Percentiles rank a stretch among this genome's conserved stretches.
Evolutionary conservation across 2,113 vertebrate species (phyloP).

Genomic region (Callorhinus ursinus): DNA sequence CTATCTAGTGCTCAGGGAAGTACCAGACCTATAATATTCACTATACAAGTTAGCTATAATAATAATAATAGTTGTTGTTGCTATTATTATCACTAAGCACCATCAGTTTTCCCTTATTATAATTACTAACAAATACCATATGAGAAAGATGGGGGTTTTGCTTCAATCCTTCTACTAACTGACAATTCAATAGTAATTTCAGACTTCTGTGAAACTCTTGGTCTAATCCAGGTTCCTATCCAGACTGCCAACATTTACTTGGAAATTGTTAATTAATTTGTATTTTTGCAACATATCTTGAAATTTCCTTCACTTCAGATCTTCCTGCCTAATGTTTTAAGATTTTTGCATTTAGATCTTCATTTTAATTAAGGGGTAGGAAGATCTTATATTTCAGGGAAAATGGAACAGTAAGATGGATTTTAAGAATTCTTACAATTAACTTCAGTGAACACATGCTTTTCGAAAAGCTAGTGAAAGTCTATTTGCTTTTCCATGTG

Average conservation of each 20-base stretch:
- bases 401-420: neutral
- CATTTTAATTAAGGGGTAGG: neutral
- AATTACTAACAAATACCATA: neutral
- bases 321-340: neutral
- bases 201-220: neutral
- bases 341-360: neutral
- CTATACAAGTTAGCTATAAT: neutral
- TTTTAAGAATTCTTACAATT: neutral
- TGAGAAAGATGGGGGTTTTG: neutral
- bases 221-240: neutral
- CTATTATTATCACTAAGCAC: neutral
- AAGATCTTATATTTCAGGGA: neutral
- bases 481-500: neutral
- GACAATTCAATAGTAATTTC: neutral
- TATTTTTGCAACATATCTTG: constrained; percentile 1
- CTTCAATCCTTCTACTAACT: neutral
- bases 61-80: neutral
- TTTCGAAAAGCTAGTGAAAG: constrained; percentile 28
- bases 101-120: neutral
- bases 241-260: neutral
- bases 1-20: neutral
- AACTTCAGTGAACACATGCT: neutral
- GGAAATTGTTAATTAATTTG: neutral
- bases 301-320: neutral
- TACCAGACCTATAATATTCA: neutral